Base-by-base conservation (phyloP, 2,113 vertebrate genomes). In the Apteryx mantelli region DNA sequence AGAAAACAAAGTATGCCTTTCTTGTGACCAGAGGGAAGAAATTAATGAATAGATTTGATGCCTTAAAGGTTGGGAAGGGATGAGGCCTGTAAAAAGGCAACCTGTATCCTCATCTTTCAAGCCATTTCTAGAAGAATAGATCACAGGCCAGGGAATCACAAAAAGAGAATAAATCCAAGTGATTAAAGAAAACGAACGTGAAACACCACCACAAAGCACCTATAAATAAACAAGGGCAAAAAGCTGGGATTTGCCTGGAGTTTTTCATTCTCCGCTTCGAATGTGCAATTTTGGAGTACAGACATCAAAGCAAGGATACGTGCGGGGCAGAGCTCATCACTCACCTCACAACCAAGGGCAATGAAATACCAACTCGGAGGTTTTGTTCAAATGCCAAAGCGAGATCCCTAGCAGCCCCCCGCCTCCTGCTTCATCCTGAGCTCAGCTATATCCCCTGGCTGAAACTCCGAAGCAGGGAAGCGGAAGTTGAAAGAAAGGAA, bases 401-500 rank as follows among this genome's bases (percentile, higher is more conserved):
- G 18, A 82, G 63, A 74, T 66, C 1, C 2, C 60, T 2, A 50
- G 50, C 55, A 42, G 46, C 14, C n/a, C 38, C n/a, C 82, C 66
- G 79, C 65, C 36, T 91, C 16, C n/a, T 2, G 7, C 42, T 10
- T 8, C 65, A 83, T 25, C 65, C 56, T 28, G 70, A 65, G 68
- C 78, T 82, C 88, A 65, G 52, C 55, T 46, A 85, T 38, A 34
- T 26, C 5, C 11, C 60, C 13, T 0, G 7, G 66, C 76, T 76
- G 82, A 76, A 87, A 75, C 60, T 44, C 1, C 0, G 48, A 32
- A 84, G 86, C 92, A 93, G 93, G 0, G 0, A 91, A 96, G 85
- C 76, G 82, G 86, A 93, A 92, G 53, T 30, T 61, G 75, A 80
- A 82, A 89, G 77, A 83, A 88, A 94, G 30, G 78, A 74, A 91